Evolutionary conservation across 2,888 invertebrate genomes (phyloP).

Genomic region (Caenorhabditis sp.): DNA sequence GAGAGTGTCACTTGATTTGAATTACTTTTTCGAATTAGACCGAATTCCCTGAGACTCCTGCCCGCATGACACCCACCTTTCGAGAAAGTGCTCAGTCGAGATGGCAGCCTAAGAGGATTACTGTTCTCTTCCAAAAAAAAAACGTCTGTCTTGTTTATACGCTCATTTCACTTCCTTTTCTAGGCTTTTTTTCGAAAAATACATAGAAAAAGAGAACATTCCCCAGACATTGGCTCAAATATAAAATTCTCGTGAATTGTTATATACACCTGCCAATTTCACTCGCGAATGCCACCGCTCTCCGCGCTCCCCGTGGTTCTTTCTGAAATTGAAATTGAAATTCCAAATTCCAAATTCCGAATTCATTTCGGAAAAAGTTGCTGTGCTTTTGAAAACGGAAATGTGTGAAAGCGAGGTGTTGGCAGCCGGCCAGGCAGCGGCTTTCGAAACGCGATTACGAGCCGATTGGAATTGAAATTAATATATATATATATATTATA

Average conservation of each 20-base stretch:
- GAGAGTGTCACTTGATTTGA: conserved; percentile 43
- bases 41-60: conserved; percentile 5
- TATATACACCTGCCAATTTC: conserved; percentile 53
- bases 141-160: too few relatives aligned
- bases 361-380: conserved; percentile 4
- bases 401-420: conserved; percentile 7
- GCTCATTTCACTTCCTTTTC: too few relatives aligned
- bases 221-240: conserved; percentile 18
- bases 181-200: background rate
- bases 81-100: too few relatives aligned
- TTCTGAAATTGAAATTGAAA: conserved; percentile 46
- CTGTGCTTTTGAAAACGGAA: background rate
- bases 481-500: conserved; percentile 32
- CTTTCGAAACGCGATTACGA: conserved; percentile 4
- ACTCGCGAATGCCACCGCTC: conserved; percentile 11
- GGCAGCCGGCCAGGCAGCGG: conserved; percentile 27
- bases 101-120: too few relatives aligned
- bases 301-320: background rate
- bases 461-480: conserved; percentile 36
- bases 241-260: conserved; percentile 24
- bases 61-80: too few relatives aligned
- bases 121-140: too few relatives aligned
- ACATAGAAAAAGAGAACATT: too few relatives aligned
- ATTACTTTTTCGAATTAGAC: conserved; percentile 48
- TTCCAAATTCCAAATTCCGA: conserved; percentile 7